phyloP scores from a whole-genome alignment of 2,113 vertebrate species.

The Propithecus coquereli region DNA sequence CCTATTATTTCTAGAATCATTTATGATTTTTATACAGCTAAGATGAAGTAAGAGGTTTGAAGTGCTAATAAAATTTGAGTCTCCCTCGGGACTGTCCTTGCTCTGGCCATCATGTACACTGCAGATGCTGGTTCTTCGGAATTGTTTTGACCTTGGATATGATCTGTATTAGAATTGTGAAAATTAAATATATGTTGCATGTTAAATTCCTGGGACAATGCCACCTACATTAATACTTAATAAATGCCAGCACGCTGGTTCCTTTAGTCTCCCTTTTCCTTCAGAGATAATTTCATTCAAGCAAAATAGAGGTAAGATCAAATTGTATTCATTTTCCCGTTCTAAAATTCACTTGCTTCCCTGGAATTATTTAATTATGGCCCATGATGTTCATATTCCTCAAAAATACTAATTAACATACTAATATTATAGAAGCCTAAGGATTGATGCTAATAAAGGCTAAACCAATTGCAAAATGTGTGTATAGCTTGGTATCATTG shows the following conservation, averaged over 20 bases:
- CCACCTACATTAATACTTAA: neutral
- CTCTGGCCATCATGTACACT: slow-evolving; percentile 10
- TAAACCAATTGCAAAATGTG: neutral
- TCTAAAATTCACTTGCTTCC: neutral
- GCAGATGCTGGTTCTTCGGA: slow-evolving; percentile 60
- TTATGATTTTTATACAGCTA: neutral
- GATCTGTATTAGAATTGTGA: slow-evolving; percentile 44
- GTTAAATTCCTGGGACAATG: neutral
- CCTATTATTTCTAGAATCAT: neutral
- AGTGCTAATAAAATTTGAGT: neutral
- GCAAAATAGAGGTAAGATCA: neutral
- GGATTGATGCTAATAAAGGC: neutral
- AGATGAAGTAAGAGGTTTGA: neutral
- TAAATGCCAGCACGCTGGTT: neutral
- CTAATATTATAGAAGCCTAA: neutral
- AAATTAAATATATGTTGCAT: neutral
- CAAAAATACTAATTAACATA: neutral
- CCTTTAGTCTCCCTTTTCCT: neutral
- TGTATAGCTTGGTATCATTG: neutral
- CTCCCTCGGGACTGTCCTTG: slow-evolving; percentile 46
- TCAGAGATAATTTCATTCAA: neutral
- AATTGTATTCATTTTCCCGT: neutral
- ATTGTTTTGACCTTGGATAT: slow-evolving; percentile 67
- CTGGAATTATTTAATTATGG: neutral
- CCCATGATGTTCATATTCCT: neutral